Evolutionary conservation across 1,140 invertebrate genomes (phyloP), one percentile per base, ranked within the genome.

Genomic region (Polypedilum vanderplanki): DNA sequence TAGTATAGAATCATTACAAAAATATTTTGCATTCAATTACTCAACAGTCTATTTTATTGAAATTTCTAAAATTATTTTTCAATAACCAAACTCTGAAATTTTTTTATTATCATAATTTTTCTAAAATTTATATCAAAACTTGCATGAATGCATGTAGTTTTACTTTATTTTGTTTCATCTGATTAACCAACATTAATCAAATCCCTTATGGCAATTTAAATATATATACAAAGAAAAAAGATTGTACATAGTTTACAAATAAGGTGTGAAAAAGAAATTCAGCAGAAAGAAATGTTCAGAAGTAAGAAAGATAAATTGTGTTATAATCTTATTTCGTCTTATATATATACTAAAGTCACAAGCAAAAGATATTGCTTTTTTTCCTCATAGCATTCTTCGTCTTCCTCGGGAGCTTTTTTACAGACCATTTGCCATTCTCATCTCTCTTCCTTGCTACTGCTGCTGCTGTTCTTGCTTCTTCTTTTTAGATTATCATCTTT

Each of bases 351-450:
- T 33, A 57, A 57, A 57, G 46, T 57, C 46, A 57, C 46, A 57
- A n/a, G 12, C 12, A n/a, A 12, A 57, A 57, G 46, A 57, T 57
- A 57, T 57, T 57, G 46, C 46, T 57, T 33, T 33, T 57, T 57
- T 57, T n/a, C n/a, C 46, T 57, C 46, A 57, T 57, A 12, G 46
- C 46, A 57, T n/a, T 57, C n/a, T n/a, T 57, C n/a, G 12, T 15
- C n/a, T 57, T n/a, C 12, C n/a, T 57, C 46, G 12, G n/a, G 12
- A n/a, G 12, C 46, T n/a, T 57, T n/a, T 57, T 57, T 57, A 57
- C 46, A 57, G 46, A 57, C 46, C 46, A 57, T 57, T 57, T 57
- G n/a, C 12, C 46, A 57, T 57, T 57, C n/a, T 57, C 46, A 57
- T 57, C 46, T 57, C n/a, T n/a, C n/a, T 57, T 57, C 15, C 24